A percentile compares a stretch with the other conserved stretches of the same genome.
Conservation (phyloP, 2,888 invertebrate species). For the Drosophila meridionalis region DNA sequence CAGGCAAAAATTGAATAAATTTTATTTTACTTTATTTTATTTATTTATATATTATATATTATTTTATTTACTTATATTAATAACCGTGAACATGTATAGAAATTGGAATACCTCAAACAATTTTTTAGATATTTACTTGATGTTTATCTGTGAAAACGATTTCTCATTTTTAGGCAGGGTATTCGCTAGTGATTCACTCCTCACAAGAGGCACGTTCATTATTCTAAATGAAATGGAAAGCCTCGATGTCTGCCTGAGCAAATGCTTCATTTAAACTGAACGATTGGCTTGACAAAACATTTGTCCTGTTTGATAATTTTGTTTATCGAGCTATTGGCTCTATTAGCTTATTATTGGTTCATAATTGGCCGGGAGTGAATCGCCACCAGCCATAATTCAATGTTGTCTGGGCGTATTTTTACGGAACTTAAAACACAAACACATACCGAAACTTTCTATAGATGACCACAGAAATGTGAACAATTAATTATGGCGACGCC, state of each 20-base stretch:
- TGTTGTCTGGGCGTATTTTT: constrained; percentile 8
- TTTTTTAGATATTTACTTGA: neutral
- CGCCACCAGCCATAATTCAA: constrained; percentile 13
- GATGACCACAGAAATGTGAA: constrained; percentile 66
- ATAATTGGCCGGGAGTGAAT: neutral
- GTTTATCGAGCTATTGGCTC: constrained; percentile 44
- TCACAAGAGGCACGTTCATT: neutral
- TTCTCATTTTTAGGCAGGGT: neutral
- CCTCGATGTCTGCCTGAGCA: neutral
- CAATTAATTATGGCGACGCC: constrained; percentile 74
- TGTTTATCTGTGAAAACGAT: neutral
- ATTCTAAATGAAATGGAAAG: constrained; percentile 25
- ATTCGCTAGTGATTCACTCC: neutral
- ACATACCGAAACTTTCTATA: constrained; percentile 24
- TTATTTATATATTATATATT: too few relatives aligned
- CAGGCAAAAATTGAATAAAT: too few relatives aligned
- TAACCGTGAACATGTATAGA: too few relatives aligned
- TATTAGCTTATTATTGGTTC: constrained; percentile 38
- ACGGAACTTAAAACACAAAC: neutral
- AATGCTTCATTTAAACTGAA: constrained; percentile 53
- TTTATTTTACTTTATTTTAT: too few relatives aligned
- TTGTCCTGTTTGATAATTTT: constrained; percentile 38
- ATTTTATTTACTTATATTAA: too few relatives aligned
- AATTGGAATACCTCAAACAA: too few relatives aligned
- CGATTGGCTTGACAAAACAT: constrained; percentile 43